A percentile compares a stretch with the other conserved stretches of the same genome.
phyloP scores from a whole-genome alignment of 2,113 vertebrate genomes.

The Heteronetta atricapilla region DNA sequence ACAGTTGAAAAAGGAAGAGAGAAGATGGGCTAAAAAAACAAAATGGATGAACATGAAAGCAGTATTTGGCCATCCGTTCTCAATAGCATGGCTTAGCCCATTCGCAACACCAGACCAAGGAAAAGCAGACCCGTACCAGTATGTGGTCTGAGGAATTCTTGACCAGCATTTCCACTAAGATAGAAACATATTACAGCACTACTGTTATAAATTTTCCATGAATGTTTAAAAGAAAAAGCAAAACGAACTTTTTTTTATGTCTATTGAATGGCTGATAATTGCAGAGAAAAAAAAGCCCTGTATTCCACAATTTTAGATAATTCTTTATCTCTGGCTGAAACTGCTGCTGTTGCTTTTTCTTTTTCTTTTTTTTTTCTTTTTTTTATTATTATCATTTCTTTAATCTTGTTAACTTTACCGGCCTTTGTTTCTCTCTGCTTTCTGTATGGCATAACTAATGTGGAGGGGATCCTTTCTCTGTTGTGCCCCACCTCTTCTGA shows the following conservation, averaged over 20 bases:
- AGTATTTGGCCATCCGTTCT: slow-evolving; percentile 98
- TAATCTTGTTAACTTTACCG: slow-evolving; percentile 70
- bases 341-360: slow-evolving; percentile 8
- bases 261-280: slow-evolving; percentile 75
- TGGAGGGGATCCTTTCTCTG: slow-evolving; percentile 46
- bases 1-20: slow-evolving; percentile 99
- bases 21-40: slow-evolving; percentile 96
- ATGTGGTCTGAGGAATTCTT: slow-evolving; percentile 90
- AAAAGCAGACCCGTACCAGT: slow-evolving; percentile 95
- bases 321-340: slow-evolving; percentile 72
- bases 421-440: slow-evolving; percentile 74
- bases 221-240: slow-evolving; percentile 73
- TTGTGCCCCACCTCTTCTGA: slow-evolving; percentile 42
- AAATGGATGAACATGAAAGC: slow-evolving; percentile 99
- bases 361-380: not conserved
- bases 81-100: slow-evolving; percentile 94
- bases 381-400: not conserved
- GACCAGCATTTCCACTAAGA: slow-evolving; percentile 74
- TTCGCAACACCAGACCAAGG: slow-evolving; percentile 93
- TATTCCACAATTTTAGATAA: slow-evolving; percentile 68
- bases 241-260: slow-evolving; percentile 71
- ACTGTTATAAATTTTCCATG: slow-evolving; percentile 68
- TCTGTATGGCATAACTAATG: slow-evolving; percentile 75
- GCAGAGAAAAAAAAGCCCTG: slow-evolving; percentile 75
- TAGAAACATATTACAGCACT: slow-evolving; percentile 66